phyloP scores from a whole-genome alignment of 2,797 vertebrate species.

The Coregonus sp. region DNA sequence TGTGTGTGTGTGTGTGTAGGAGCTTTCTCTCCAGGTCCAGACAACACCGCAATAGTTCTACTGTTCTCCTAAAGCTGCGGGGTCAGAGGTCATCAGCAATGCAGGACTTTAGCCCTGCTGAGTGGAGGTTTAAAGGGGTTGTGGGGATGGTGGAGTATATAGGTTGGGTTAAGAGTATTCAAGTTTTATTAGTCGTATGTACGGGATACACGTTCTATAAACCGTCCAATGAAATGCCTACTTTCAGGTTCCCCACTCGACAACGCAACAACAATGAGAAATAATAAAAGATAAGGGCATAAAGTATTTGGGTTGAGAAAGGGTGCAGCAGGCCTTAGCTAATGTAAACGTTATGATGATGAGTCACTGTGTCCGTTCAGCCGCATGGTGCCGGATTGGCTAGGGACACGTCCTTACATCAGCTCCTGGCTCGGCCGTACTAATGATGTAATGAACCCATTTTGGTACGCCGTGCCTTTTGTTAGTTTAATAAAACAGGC shows the following conservation, averaged over 20 bases:
- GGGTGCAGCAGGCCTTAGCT: constrained; percentile 8
- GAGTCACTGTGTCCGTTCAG: background rate
- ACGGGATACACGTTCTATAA: too few species aligned
- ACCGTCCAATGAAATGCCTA: too few species aligned
- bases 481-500: background rate
- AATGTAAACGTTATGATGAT: background rate
- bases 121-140: constrained; percentile 16
- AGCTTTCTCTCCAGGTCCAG: constrained; percentile 18
- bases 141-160: constrained; percentile 25
- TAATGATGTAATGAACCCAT: background rate
- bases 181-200: too few species aligned
- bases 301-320: constrained; percentile 28
- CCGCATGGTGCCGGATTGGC: background rate
- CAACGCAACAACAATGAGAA: too few species aligned
- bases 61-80: constrained; percentile 61
- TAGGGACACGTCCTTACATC: background rate
- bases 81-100: constrained; percentile 57
- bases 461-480: background rate
- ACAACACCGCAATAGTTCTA: constrained; percentile 68
- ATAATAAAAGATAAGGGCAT: too few species aligned
- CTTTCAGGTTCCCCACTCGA: too few species aligned
- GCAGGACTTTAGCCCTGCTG: constrained; percentile 40
- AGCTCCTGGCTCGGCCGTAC: background rate
- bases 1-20: background rate
- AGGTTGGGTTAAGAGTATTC: background rate